Percentiles rank a stretch among this genome's conserved stretches.
Conservation (phyloP, 2,797 vertebrate species). For the Scolopax rusticola region DNA sequence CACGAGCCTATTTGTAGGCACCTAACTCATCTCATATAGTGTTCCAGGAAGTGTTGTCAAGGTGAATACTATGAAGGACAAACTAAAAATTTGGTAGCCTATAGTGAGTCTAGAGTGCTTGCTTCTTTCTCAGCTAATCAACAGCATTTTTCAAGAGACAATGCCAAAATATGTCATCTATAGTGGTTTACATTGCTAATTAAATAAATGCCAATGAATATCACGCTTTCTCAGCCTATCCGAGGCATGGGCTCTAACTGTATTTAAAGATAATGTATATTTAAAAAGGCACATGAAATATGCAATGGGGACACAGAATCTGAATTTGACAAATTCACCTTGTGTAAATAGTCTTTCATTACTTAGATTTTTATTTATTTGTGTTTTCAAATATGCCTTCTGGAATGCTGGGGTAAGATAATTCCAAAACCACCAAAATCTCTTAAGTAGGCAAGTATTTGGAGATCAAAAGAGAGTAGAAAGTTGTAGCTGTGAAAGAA, state of each 20-base stretch:
- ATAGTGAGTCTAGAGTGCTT: not conserved
- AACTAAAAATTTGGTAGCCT: not conserved
- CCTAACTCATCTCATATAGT: accelerated
- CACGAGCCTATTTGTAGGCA: not conserved
- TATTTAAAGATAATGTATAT: not conserved
- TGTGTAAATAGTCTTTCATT: not conserved
- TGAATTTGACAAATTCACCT: not conserved
- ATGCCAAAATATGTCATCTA: not conserved
- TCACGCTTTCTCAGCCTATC: not conserved
- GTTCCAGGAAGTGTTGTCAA: not conserved
- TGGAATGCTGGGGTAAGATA: not conserved
- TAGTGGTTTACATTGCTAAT: constrained; percentile 17
- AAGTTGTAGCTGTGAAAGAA: not conserved
- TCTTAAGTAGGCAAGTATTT: not conserved
- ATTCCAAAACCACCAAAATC: not conserved
- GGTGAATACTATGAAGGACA: not conserved
- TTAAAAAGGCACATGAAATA: not conserved
- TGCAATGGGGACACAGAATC: not conserved
- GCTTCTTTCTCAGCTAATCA: not conserved
- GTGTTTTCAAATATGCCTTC: not conserved
- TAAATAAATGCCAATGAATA: not conserved
- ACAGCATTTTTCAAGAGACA: not conserved
- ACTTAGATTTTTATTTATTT: not conserved
- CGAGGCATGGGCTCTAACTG: not conserved
- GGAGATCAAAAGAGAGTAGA: not conserved